Evolutionary conservation across 1,140 invertebrate genomes (phyloP).

Genomic region (Drosophila rufa): DNA sequence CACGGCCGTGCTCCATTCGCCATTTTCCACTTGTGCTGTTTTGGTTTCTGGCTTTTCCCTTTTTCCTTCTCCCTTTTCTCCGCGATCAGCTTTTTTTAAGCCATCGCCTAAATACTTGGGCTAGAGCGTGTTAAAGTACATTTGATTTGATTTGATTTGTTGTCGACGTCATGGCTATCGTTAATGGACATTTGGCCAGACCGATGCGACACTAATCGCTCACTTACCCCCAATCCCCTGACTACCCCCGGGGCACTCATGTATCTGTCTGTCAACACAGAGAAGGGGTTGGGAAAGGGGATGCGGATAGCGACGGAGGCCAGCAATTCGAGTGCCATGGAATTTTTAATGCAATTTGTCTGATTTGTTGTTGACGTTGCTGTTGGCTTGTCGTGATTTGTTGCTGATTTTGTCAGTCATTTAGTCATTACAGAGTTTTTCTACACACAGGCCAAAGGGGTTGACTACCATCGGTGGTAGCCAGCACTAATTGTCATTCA

Average conservation of each 20-base stretch:
- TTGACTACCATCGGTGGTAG: constrained; percentile 24
- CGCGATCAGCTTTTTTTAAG: constrained; percentile 34
- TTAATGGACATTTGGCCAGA: constrained; percentile 74
- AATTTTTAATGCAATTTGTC: constrained; percentile 84
- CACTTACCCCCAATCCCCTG: constrained; percentile 50
- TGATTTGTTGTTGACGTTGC: constrained; percentile 81
- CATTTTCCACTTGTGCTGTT: constrained; percentile 49
- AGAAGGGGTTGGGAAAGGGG: neutral
- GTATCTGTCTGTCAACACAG: constrained; percentile 70
- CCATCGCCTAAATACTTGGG: constrained; percentile 76
- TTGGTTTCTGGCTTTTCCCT: constrained; percentile 30
- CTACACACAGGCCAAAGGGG: constrained; percentile 24
- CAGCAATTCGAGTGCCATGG: constrained; percentile 72
- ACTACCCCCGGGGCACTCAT: constrained; percentile 24
- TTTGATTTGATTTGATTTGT: constrained; percentile 83
- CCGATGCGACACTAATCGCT: constrained; percentile 79
- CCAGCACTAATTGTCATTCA: constrained; percentile 79
- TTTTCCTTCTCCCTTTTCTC: constrained; percentile 14
- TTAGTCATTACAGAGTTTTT: constrained; percentile 77
- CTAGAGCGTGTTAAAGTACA: constrained; percentile 81
- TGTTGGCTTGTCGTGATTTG: constrained; percentile 80
- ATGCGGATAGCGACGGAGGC: neutral
- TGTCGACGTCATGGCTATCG: constrained; percentile 66
- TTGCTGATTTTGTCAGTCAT: constrained; percentile 82
- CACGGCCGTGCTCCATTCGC: constrained; percentile 57